Percentiles rank a stretch among this genome's conserved stretches.
phyloP scores from a whole-genome alignment of 1,140 invertebrate genomes.

The Drosophila athabasca region DNA sequence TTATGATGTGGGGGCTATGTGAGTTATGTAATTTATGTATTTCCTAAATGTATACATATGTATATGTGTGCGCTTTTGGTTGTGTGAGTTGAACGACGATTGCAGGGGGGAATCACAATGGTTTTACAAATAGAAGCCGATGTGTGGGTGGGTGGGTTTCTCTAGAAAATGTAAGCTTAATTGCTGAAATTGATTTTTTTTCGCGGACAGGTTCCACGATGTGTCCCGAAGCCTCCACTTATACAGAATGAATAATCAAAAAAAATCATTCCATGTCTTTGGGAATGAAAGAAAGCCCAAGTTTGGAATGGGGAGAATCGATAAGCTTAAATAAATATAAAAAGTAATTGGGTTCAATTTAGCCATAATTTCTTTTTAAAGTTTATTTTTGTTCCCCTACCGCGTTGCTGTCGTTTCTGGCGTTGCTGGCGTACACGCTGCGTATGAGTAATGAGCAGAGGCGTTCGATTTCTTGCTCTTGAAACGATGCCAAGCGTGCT shows the following conservation, averaged over 20 bases:
- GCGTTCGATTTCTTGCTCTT: slow-evolving; percentile 44
- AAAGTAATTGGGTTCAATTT: slow-evolving; percentile 1
- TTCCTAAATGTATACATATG: too few relatives aligned
- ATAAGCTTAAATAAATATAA: not conserved
- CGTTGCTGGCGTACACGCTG: slow-evolving; percentile 53
- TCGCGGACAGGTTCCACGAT: too few relatives aligned
- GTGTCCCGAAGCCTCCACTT: too few relatives aligned
- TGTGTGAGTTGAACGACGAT: too few relatives aligned
- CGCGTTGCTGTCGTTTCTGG: slow-evolving; percentile 18
- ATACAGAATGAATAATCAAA: too few relatives aligned
- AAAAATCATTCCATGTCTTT: too few relatives aligned
- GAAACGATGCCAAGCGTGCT: slow-evolving; percentile 47
- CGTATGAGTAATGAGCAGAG: slow-evolving; percentile 72
- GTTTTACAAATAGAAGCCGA: too few relatives aligned
- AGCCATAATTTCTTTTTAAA: slow-evolving; percentile 5
- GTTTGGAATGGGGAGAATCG: not conserved
- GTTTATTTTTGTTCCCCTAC: slow-evolving; percentile 27
- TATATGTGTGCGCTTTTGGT: too few relatives aligned
- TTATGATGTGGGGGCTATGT: slow-evolving; percentile 11
- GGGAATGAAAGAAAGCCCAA: not conserved
- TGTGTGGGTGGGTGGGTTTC: too few relatives aligned
- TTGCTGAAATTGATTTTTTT: too few relatives aligned
- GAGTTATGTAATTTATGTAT: slow-evolving; percentile 4
- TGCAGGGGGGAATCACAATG: too few relatives aligned
- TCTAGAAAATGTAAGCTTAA: too few relatives aligned